phyloP scores from a whole-genome alignment of 2,113 vertebrate genomes.

The Vanacampus margaritifer region DNA sequence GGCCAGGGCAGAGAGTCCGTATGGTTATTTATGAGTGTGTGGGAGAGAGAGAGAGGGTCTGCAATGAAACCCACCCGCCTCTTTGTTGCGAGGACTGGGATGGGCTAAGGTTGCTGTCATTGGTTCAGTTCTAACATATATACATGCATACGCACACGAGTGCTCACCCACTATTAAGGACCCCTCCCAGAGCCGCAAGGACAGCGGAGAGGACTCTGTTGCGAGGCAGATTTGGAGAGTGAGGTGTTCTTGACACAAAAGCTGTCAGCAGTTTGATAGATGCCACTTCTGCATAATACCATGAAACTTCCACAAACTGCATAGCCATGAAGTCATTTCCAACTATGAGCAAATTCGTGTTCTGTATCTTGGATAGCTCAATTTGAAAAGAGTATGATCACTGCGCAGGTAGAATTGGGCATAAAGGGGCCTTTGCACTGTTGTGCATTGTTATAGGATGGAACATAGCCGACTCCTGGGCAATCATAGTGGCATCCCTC shows the following conservation, averaged over 20 bases:
- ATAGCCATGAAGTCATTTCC: slow-evolving; percentile 1
- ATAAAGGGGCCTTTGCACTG: no score
- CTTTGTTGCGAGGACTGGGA: slow-evolving; percentile 54
- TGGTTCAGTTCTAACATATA: slow-evolving; percentile 56
- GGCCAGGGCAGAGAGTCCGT: slow-evolving; percentile 50
- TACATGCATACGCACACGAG: slow-evolving; percentile 40
- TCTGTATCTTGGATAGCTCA: neutral
- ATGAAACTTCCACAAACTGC: slow-evolving; percentile 29
- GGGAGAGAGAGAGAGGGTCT: slow-evolving; percentile 57
- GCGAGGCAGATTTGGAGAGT: slow-evolving; percentile 65
- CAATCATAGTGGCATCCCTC: no score
- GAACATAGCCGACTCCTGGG: no score
- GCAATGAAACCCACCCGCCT: slow-evolving; percentile 55
- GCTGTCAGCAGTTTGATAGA: slow-evolving; percentile 59
- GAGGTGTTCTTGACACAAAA: slow-evolving; percentile 60
- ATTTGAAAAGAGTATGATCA: no score
- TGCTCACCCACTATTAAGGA: slow-evolving; percentile 45
- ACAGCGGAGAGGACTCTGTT: slow-evolving; percentile 62
- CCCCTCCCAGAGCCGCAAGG: slow-evolving; percentile 55
- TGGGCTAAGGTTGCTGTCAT: slow-evolving; percentile 55
- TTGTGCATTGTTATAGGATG: no score
- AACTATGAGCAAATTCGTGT: neutral
- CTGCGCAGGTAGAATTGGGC: no score
- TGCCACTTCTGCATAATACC: slow-evolving; percentile 35
- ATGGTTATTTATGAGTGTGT: slow-evolving; percentile 72